Percentiles rank a stretch among this genome's conserved stretches.
Conservation (phyloP, 2,797 vertebrate genomes). For the Tenualosa ilisha region DNA sequence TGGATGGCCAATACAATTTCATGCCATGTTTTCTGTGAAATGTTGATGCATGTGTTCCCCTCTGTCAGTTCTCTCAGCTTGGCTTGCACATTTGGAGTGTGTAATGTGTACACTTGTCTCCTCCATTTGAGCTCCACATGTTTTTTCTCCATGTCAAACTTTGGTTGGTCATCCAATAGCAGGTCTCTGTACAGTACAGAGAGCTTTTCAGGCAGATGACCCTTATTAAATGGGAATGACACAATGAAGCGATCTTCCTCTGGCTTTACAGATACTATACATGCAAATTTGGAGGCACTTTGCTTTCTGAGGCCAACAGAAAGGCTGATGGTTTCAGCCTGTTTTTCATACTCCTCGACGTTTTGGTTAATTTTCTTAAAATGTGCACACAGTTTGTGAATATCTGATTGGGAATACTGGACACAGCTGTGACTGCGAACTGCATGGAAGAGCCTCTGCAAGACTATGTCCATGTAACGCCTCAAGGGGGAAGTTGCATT, state of each 20-base stretch:
- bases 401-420: slow-evolving; percentile 59
- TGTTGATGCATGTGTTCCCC: neutral
- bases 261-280: slow-evolving; percentile 62
- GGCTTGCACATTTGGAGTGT: slow-evolving; percentile 12
- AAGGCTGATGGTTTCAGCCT: slow-evolving; percentile 62
- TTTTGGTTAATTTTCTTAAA: slow-evolving; percentile 68
- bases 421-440: slow-evolving; percentile 52
- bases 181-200: slow-evolving; percentile 68
- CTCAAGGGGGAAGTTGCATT: slow-evolving; percentile 82
- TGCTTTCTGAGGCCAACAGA: slow-evolving; percentile 66
- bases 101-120: slow-evolving; percentile 71
- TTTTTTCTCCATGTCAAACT: slow-evolving; percentile 14
- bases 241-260: slow-evolving; percentile 61
- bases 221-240: slow-evolving; percentile 72
- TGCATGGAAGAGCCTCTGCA: slow-evolving; percentile 74
- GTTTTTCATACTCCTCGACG: slow-evolving; percentile 63
- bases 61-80: slow-evolving; percentile 23
- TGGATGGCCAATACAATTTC: neutral
- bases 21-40: slow-evolving; percentile 43
- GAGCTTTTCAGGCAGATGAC: slow-evolving; percentile 61
- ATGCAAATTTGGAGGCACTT: slow-evolving; percentile 70
- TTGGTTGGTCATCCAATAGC: slow-evolving; percentile 72
- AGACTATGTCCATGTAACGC: slow-evolving; percentile 76
- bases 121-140: slow-evolving; percentile 69
- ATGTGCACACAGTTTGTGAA: slow-evolving; percentile 71